A percentile compares a stretch with the other conserved stretches of the same genome.
Evolutionary conservation across 2,797 vertebrate species (phyloP).

Genomic region (Darevskia mixta): DNA sequence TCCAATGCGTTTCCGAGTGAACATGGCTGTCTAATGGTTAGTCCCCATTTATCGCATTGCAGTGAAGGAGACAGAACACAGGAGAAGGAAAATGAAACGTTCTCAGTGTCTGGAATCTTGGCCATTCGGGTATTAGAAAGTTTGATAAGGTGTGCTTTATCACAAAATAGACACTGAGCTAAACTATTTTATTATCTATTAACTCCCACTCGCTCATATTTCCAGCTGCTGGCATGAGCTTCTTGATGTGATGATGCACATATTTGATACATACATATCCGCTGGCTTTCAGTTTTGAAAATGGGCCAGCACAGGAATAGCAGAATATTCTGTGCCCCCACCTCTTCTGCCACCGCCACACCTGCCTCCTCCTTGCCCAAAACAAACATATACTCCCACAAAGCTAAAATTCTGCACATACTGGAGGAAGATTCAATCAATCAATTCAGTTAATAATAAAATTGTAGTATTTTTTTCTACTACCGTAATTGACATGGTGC

Average conservation of each 20-base stretch:
- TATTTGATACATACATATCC: not conserved
- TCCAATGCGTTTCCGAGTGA: too few relatives aligned
- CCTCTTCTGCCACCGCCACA: too few relatives aligned
- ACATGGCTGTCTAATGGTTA: not conserved
- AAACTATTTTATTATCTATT: not conserved
- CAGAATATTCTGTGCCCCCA: too few relatives aligned
- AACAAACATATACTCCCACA: too few relatives aligned
- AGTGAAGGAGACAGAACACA: not conserved
- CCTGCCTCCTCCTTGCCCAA: too few relatives aligned
- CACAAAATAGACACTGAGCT: not conserved
- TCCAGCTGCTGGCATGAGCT: not conserved
- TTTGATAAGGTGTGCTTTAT: not conserved
- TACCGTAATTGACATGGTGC: too few relatives aligned
- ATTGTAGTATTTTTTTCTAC: too few relatives aligned
- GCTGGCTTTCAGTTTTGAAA: not conserved
- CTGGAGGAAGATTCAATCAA: too few relatives aligned
- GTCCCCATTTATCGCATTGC: not conserved
- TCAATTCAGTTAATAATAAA: too few relatives aligned
- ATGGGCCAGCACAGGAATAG: too few relatives aligned
- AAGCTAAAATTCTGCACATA: too few relatives aligned
- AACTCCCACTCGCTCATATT: not conserved
- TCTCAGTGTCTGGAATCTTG: not conserved
- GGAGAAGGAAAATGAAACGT: not conserved
- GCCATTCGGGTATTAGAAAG: not conserved
- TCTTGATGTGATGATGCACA: not conserved